A percentile compares a stretch with the other conserved stretches of the same genome.
Conservation (phyloP, 2,113 vertebrate species). For the Trogon melanurus region DNA sequence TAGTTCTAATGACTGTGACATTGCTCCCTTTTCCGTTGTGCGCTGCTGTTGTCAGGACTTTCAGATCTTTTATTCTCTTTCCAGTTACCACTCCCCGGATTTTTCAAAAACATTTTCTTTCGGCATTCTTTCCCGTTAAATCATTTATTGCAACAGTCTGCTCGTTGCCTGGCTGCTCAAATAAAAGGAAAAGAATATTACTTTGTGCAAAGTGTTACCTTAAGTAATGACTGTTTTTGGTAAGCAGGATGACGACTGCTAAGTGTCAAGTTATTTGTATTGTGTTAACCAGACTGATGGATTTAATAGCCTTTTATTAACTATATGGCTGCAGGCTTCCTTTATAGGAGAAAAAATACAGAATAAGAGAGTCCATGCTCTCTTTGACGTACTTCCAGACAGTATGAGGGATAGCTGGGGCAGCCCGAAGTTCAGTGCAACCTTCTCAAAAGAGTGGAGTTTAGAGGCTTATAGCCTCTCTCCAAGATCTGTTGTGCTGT, state of each 20-base stretch:
- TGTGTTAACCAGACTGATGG: not conserved
- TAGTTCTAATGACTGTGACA: not conserved
- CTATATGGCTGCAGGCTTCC: not conserved
- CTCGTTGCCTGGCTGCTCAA: not conserved
- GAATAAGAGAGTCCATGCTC: not conserved
- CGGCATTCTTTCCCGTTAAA: slow-evolving; percentile 56
- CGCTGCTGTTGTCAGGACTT: not conserved
- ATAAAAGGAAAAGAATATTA: slow-evolving; percentile 12
- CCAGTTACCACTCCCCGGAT: slow-evolving; percentile 15
- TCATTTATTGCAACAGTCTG: slow-evolving; percentile 32
- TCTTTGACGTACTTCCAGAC: not conserved
- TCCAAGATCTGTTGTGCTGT: not conserved
- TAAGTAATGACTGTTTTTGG: not conserved
- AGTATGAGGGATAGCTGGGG: not conserved
- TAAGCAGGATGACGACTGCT: not conserved
- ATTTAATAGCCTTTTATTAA: not conserved
- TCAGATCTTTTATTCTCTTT: slow-evolving; percentile 20
- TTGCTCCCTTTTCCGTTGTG: not conserved
- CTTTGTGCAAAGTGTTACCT: not conserved
- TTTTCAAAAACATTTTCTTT: slow-evolving; percentile 44
- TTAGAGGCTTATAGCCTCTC: not conserved
- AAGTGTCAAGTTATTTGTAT: not conserved
- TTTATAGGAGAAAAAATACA: not conserved
- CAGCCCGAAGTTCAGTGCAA: not conserved
- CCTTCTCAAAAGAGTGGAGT: not conserved